These are phyloP conservation scores for Myotis planiceps DNA, from an alignment of 2,797 vertebrate species.

Conservation along the genomic window DNA sequence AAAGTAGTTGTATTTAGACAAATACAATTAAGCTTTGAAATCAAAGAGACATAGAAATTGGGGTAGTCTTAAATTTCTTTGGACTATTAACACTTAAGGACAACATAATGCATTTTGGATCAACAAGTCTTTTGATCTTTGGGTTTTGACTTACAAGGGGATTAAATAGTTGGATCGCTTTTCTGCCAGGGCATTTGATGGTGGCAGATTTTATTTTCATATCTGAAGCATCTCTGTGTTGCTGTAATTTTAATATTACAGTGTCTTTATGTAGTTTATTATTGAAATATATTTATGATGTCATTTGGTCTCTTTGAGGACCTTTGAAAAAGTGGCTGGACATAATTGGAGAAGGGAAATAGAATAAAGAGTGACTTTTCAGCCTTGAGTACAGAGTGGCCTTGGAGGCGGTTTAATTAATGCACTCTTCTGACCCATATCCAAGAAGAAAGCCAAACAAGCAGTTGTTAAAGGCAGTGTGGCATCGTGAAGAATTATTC, in stretches of 20 bases:
- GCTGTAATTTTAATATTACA: constrained; percentile 1
- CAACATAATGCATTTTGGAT: neutral
- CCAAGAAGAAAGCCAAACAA: neutral
- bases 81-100: neutral
- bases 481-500: neutral
- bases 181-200: neutral
- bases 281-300: constrained; percentile 41
- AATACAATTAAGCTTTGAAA: neutral
- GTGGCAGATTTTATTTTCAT: constrained; percentile 12
- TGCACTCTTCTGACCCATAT: neutral
- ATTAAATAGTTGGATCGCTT: neutral
- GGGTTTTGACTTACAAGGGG: neutral
- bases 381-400: constrained; percentile 48
- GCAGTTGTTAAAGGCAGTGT: neutral
- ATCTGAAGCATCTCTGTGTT: constrained; percentile 18
- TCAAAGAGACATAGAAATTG: neutral
- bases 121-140: neutral
- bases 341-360: constrained; percentile 46
- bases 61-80: neutral
- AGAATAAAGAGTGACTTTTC: constrained; percentile 42
- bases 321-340: neutral
- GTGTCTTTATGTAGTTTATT: constrained; percentile 39
- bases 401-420: constrained; percentile 57
- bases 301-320: constrained; percentile 37
- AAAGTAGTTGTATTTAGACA: neutral